Percentiles rank a stretch among this genome's conserved stretches.
These are phyloP conservation scores for Ceraclea dissimilis DNA, from an alignment of 2,888 invertebrate genomes.

Conservation along the genomic window DNA sequence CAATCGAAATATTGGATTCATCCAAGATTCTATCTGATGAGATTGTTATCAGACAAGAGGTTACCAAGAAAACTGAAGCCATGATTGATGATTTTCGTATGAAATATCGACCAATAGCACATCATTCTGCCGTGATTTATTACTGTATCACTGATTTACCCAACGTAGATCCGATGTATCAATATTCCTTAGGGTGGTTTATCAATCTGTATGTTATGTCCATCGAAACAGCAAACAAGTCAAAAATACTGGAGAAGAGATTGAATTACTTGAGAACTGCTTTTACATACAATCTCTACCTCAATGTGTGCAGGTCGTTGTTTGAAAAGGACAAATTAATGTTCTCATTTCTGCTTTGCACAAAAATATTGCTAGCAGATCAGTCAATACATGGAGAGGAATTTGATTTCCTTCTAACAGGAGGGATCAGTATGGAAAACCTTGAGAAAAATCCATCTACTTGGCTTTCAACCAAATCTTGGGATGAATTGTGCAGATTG, in stretches of 20 bases:
- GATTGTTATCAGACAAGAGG: constrained; percentile 74
- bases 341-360: constrained; percentile 74
- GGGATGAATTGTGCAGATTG: constrained; percentile 72
- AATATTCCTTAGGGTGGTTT: constrained; percentile 81
- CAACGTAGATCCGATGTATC: constrained; percentile 84
- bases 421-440: constrained; percentile 64
- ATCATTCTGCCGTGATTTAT: constrained; percentile 72
- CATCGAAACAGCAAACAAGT: constrained; percentile 66
- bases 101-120: constrained; percentile 70
- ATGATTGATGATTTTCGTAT: constrained; percentile 69
- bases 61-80: constrained; percentile 66
- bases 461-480: constrained; percentile 68
- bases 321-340: constrained; percentile 80
- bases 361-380: constrained; percentile 56
- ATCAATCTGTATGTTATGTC: constrained; percentile 72
- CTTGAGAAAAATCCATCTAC: constrained; percentile 54
- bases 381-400: constrained; percentile 53
- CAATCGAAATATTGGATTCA: constrained; percentile 79
- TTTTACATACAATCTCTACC: constrained; percentile 73
- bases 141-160: constrained; percentile 78
- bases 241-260: constrained; percentile 62
- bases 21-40: constrained; percentile 76
- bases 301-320: constrained; percentile 74
- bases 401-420: constrained; percentile 67
- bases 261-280: constrained; percentile 63